Evolutionary conservation across 2,797 vertebrate genomes (phyloP), one percentile per base, ranked within the genome.

Genomic region (Bradypus variegatus): DNA sequence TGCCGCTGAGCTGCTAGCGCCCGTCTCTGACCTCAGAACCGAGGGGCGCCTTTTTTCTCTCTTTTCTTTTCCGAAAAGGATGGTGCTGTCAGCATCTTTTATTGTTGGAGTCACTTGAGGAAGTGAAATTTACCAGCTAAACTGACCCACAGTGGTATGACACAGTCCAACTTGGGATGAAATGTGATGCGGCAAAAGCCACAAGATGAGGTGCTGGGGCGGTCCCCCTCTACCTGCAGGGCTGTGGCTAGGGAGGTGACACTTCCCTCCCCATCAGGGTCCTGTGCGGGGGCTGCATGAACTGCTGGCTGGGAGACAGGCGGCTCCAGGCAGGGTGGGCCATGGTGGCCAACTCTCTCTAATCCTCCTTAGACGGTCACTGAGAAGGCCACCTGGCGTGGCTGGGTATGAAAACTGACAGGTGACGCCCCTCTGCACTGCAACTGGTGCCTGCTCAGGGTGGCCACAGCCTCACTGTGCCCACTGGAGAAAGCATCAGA

Each of bases 1-100:
- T 58, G 89, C 91, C 60, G 12, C 88, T 10, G 0, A 38, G 58
- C 27, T 50, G 2, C 58, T 73, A 27, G 94, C 58, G 8, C 90
- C 82, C 36, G 76, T 86, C 93, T 8, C 50, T 91, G 96, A 91
- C 85, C 92, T 95, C 86, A 4, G 53, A 33, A 9, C 62, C 13
- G 2, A 62, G 50, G 84, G 23, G 5, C 9, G 1, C 36, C 5
- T 69, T 60, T 69, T 60, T 55, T 50, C 53, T 41, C 23, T 21
- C 38, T 77, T 60, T 27, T 36, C 65, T 50, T 1, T 36, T 45
- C 48, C 18, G 33, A 27, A 12, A 83, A 38, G 53, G 5, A 5
- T 12, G 53, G 58, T 13, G 48, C 45, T 25, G 41, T 69, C 38
- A 25, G 80, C 19, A 31, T 41, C 67, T 90, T 88, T 62, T 9